Evolutionary conservation across 2,797 vertebrate species (phyloP).

Genomic region (Leptoclinus maculatus): DNA sequence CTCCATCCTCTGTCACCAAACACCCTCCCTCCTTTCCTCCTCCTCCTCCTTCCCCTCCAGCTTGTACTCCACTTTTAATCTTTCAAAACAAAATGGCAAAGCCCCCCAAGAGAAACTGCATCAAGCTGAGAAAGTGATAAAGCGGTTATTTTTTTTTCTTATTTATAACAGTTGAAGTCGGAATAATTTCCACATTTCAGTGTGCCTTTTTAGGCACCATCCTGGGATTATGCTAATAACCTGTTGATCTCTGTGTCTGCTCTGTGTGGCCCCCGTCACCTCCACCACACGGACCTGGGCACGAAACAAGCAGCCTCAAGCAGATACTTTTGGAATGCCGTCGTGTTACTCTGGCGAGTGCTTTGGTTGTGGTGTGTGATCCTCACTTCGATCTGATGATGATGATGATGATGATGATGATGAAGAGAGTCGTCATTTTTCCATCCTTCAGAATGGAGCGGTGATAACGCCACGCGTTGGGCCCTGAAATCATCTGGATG

Average conservation of each 20-base stretch:
- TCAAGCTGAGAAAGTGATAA: conserved; percentile 79
- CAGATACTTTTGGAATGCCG: conserved; percentile 55
- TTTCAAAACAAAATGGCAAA: conserved; percentile 81
- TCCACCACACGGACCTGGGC: conserved; percentile 5
- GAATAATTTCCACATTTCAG: conserved; percentile 50
- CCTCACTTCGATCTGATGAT: conserved; percentile 44
- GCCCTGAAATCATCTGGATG: conserved; percentile 54
- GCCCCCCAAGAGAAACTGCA: conserved; percentile 74
- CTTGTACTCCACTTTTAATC: conserved; percentile 79
- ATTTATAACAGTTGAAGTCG: conserved; percentile 21
- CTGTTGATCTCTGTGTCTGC: conserved; percentile 69
- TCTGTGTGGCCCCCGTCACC: conserved; percentile 46
- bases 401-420: conserved; percentile 24
- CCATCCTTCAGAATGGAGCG: conserved; percentile 42
- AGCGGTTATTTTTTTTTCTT: conserved; percentile 45
- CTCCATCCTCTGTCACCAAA: conserved; percentile 72
- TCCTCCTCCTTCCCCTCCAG: conserved; percentile 62
- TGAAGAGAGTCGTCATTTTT: conserved; percentile 44
- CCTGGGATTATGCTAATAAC: conserved; percentile 62
- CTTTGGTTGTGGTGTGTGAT: conserved; percentile 54
- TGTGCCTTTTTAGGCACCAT: conserved; percentile 37
- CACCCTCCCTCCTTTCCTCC: conserved; percentile 37
- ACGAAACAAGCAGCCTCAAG: conserved; percentile 44
- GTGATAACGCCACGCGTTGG: conserved; percentile 49
- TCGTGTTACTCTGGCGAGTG: conserved; percentile 20